phyloP scores from a whole-genome alignment of 2,797 vertebrate genomes.

The Rhincodon typus region DNA sequence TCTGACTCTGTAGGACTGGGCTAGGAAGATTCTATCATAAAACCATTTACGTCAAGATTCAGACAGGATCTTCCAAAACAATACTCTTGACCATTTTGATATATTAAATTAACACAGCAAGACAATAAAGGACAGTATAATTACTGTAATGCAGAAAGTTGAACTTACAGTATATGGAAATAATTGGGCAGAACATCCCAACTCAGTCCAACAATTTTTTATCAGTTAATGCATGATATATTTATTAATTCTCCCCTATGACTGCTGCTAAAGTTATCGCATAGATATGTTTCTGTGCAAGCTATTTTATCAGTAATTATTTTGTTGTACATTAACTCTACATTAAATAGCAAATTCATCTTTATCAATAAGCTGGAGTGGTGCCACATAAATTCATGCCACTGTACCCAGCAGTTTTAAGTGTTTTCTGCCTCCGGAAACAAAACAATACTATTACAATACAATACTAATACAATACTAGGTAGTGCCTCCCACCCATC shows the following conservation, averaged over 20 bases:
- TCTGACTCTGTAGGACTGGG: constrained; percentile 44
- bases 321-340: constrained; percentile 1
- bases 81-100: constrained; percentile 49
- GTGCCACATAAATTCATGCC: neutral
- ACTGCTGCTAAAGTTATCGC: neutral
- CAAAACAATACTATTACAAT: neutral
- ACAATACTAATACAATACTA: too few relatives aligned
- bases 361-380: neutral
- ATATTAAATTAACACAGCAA: constrained; percentile 40
- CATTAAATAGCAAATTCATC: neutral
- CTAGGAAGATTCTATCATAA: neutral
- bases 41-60: constrained; percentile 43
- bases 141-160: neutral
- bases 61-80: constrained; percentile 46
- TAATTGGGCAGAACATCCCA: neutral
- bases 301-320: neutral
- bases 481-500: too few relatives aligned
- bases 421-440: neutral
- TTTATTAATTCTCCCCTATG: constrained; percentile 27
- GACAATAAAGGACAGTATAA: neutral
- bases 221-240: constrained; percentile 61
- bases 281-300: constrained; percentile 15
- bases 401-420: neutral
- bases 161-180: neutral
- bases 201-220: constrained; percentile 40